Conservation (phyloP, 2,113 vertebrate genomes). For the Barnardius zonarius region DNA sequence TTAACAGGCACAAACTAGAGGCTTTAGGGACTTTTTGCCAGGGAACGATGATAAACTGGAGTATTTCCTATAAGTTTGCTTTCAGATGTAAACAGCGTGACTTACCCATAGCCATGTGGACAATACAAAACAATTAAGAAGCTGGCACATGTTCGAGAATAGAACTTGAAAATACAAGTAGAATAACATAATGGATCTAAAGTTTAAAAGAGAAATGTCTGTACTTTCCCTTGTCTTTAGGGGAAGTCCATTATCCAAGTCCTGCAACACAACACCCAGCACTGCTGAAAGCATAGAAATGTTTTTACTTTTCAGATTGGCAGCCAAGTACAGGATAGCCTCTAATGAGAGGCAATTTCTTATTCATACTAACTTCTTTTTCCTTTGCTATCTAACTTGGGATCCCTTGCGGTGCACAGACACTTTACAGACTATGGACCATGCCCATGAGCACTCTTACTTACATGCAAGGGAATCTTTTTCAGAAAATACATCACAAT, state of each 20-base stretch:
- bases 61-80: conserved; percentile 32
- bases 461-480: background rate
- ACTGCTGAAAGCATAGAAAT: background rate
- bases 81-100: conserved; percentile 42
- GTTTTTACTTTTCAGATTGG: background rate
- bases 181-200: background rate
- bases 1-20: conserved; percentile 47
- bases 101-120: background rate
- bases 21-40: background rate
- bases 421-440: background rate
- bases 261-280: background rate
- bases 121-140: conserved; percentile 46
- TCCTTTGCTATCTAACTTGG: background rate
- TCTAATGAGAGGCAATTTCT: background rate
- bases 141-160: conserved; percentile 14
- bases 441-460: background rate
- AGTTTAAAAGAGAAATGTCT: background rate
- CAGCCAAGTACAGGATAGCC: background rate
- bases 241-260: background rate
- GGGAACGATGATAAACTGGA: conserved; percentile 32
- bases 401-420: background rate
- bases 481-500: background rate
- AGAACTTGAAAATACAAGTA: conserved; percentile 22
- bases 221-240: background rate
- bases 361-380: background rate